These are phyloP conservation scores for Pachydiplax longipennis DNA, from an alignment of 2,888 invertebrate genomes.

Conservation along the genomic window DNA sequence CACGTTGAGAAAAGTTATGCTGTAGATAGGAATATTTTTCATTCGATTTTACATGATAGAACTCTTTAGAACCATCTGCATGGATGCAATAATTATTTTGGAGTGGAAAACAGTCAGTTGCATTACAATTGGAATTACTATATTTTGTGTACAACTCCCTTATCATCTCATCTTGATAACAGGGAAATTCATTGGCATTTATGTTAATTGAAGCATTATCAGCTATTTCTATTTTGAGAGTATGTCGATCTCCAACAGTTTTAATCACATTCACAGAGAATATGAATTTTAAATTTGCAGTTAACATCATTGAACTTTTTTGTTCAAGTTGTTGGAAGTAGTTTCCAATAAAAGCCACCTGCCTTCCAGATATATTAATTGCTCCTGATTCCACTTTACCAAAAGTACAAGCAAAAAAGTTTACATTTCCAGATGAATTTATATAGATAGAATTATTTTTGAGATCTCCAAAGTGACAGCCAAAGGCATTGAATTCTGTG, in stretches of 20 bases:
- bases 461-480: not conserved
- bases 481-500: not conserved
- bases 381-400: not conserved
- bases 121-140: not conserved
- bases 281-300: not conserved
- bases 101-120: not conserved
- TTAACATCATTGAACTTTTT: not conserved
- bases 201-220: not conserved
- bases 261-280: not conserved
- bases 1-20: not conserved
- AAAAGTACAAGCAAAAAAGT: not conserved
- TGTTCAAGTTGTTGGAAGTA: not conserved
- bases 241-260: not conserved
- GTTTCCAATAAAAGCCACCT: not conserved
- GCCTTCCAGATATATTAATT: not conserved
- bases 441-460: not conserved
- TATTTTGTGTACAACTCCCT: not conserved
- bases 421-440: not conserved
- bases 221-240: not conserved
- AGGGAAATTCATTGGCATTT: not conserved
- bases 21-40: not conserved
- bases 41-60: not conserved
- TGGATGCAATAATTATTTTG: constrained; percentile 4
- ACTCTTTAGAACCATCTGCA: not conserved
- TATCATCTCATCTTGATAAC: not conserved